phyloP scores from a whole-genome alignment of 2,797 vertebrate species.

The Acanthornis magna region DNA sequence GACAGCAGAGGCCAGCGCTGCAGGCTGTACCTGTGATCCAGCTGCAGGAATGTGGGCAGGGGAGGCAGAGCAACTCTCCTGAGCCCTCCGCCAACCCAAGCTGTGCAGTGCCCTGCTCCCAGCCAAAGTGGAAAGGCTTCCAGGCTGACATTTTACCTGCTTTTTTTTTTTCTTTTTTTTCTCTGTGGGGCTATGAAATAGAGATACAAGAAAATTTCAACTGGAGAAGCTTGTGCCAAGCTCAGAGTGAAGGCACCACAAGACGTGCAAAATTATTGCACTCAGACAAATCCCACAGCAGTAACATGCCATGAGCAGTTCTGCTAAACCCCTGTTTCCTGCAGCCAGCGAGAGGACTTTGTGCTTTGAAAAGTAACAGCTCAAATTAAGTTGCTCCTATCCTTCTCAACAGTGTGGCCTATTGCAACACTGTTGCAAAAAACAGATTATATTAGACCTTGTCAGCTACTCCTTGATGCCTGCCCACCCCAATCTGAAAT shows the following conservation, averaged over 20 bases:
- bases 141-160: background rate
- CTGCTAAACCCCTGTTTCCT: background rate
- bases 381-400: background rate
- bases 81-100: background rate
- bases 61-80: background rate
- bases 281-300: background rate
- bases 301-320: background rate
- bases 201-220: background rate
- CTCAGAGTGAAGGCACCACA: fast-evolving
- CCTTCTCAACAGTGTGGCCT: background rate
- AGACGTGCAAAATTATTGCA: background rate
- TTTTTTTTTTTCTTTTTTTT: background rate
- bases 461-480: background rate
- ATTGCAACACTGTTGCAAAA: background rate
- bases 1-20: background rate
- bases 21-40: background rate
- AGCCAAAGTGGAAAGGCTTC: background rate
- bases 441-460: background rate
- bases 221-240: background rate
- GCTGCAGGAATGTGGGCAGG: background rate
- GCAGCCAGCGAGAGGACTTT: fast-evolving
- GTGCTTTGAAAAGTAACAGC: background rate
- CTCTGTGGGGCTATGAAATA: background rate
- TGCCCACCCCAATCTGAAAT: background rate
- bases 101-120: fast-evolving